A percentile compares a stretch with the other conserved stretches of the same genome.
Evolutionary conservation across 2,888 invertebrate genomes (phyloP).

Genomic region (Brenthis hecate): DNA sequence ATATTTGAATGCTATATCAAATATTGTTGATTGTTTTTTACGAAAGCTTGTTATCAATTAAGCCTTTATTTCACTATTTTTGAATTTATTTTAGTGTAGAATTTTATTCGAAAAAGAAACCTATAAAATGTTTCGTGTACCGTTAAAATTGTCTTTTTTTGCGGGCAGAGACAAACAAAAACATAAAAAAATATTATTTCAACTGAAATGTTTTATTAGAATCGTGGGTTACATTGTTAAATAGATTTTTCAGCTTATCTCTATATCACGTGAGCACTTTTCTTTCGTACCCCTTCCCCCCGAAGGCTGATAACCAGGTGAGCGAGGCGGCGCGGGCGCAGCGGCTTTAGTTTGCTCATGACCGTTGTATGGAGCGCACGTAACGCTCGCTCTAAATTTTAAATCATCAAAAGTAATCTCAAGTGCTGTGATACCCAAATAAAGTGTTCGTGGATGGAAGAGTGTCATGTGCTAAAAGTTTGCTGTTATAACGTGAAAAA

Average conservation of each 20-base stretch:
- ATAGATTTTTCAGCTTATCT: conserved; percentile 60
- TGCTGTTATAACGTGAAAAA: conserved; percentile 52
- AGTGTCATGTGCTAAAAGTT: conserved; percentile 46
- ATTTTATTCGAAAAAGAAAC: background rate
- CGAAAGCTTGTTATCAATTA: conserved; percentile 1
- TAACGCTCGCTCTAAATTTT: conserved; percentile 41
- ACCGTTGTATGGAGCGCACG: conserved; percentile 56
- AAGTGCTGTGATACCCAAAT: conserved; percentile 40
- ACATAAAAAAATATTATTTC: conserved; percentile 21
- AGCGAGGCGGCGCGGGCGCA: conserved; percentile 71
- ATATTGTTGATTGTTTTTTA: background rate
- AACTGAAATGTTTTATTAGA: conserved; percentile 14
- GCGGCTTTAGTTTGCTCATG: conserved; percentile 67
- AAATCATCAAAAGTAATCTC: conserved; percentile 23
- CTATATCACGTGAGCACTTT: conserved; percentile 72
- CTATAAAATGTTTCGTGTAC: background rate
- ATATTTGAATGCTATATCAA: background rate
- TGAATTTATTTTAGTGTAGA: background rate
- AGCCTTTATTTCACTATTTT: conserved; percentile 5
- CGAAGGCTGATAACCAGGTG: conserved; percentile 74
- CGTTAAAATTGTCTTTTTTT: background rate
- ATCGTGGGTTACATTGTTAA: conserved; percentile 34
- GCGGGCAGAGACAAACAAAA: conserved; percentile 6
- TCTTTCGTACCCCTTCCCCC: conserved; percentile 65
- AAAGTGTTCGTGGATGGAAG: conserved; percentile 35